Evolutionary conservation across 2,888 invertebrate genomes (phyloP), one percentile per base, ranked within the genome.

Genomic region (Clivina fossor): DNA sequence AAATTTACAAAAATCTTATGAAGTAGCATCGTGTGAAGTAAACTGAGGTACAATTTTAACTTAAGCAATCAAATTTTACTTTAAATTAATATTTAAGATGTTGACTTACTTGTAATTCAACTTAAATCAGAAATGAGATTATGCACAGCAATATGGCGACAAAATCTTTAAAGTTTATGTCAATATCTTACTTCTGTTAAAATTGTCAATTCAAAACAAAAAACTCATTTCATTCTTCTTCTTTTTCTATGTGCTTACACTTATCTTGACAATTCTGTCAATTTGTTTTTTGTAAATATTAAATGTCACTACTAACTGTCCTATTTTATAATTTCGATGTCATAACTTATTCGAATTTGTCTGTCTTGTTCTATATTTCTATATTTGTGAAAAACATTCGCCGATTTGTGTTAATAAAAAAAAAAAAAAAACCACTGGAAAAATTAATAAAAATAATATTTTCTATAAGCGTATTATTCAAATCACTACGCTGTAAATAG

Each of bases 401-500:
- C 47, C 47, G 47, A 47, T 26, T 49, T 49, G 19, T 47, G 47
- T 49, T 49, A 30, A 13, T 32, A 33, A 11, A 4, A 26, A 5
- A 26, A 5, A 26, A 26, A 26, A 26, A 26, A 30, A 30, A 30
- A 30, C 9, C 30, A 11, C 9, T 30, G 30, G 4, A 30, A 30
- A 30, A 11, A 30, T 30, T 30, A 11, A 9, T 30, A 30, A 3
- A 30, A 3, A 30, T 30, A 30, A 3, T n/a, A n/a, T n/a, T n/a
- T n/a, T 33, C 7, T 33, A 8, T 46, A 49, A 37, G 51, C 51
- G 41, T 43, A 40, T 30, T 32, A 49, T 49, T 37, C n/a, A 49
- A 24, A 26, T 38, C 38, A 50, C 40, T 41, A 50, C 43, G 41
- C 41, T 51, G 51, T 51, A 51, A 51, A 51, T 51, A 51, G 43